Evolutionary conservation across 2,888 invertebrate genomes (phyloP).

Genomic region (Julus scandinavius): DNA sequence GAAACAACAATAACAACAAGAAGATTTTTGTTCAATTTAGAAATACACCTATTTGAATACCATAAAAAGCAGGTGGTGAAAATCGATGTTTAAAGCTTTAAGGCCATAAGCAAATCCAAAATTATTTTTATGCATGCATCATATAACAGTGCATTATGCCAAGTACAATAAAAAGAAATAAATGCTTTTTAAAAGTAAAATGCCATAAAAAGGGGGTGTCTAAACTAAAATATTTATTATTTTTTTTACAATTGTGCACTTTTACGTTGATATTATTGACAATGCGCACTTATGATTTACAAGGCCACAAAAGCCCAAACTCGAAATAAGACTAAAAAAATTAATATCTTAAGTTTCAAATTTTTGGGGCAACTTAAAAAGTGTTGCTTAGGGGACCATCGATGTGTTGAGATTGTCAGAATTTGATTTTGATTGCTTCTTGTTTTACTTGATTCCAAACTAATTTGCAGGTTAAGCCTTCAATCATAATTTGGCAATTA

Average conservation of each 20-base stretch:
- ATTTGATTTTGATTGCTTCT: background rate
- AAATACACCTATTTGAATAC: background rate
- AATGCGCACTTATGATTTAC: background rate
- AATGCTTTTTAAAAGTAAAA: constrained; percentile 21
- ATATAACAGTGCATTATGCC: constrained; percentile 31
- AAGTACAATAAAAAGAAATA: constrained; percentile 31
- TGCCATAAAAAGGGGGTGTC: constrained; percentile 21
- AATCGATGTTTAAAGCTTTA: constrained; percentile 5
- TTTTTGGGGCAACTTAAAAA: background rate
- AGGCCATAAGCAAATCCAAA: background rate
- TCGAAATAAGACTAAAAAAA: background rate
- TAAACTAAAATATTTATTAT: background rate
- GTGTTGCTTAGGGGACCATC: background rate
- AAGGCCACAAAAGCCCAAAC: background rate
- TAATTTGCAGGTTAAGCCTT: background rate
- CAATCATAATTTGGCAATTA: background rate
- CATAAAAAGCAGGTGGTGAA: constrained; percentile 16
- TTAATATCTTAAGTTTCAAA: background rate
- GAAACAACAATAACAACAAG: constrained; percentile 8
- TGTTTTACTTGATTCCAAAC: background rate
- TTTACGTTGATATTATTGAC: background rate
- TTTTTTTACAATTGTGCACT: background rate
- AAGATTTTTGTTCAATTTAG: constrained; percentile 33
- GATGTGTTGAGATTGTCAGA: no score
- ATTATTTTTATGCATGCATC: background rate